Conservation (phyloP, 1,140 invertebrate species). For the Lethocerus indicus region DNA sequence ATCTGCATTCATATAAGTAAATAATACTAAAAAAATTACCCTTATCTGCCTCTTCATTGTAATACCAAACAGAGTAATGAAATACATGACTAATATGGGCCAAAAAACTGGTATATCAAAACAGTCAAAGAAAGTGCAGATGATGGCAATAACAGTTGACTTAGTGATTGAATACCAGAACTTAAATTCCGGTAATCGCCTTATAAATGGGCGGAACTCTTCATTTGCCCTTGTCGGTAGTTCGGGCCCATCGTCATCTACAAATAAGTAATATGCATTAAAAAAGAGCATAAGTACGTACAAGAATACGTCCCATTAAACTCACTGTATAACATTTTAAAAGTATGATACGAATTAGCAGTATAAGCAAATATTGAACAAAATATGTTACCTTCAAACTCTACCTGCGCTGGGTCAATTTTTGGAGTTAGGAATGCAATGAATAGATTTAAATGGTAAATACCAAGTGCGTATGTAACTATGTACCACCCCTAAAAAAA, state of each 20-base stretch:
- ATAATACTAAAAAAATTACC: slow-evolving; percentile 35
- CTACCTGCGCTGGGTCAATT: slow-evolving; percentile 85
- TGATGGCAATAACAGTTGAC: slow-evolving; percentile 78
- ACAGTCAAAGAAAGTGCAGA: slow-evolving; percentile 93
- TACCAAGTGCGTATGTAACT: slow-evolving; percentile 94
- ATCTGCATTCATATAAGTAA: not conserved
- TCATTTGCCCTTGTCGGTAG: slow-evolving; percentile 89
- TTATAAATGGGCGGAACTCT: slow-evolving; percentile 97
- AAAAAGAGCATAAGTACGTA: no score
- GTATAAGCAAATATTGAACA: slow-evolving; percentile 1
- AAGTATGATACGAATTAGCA: not conserved
- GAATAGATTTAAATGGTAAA: slow-evolving; percentile 98
- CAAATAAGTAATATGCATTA: no score
- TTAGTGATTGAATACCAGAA: slow-evolving; percentile 98
- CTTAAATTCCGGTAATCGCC: slow-evolving; percentile 96
- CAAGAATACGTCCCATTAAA: not conserved
- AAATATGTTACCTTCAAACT: slow-evolving; percentile 56
- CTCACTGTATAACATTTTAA: not conserved
- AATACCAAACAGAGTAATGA: slow-evolving; percentile 93
- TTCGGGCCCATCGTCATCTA: slow-evolving; percentile 71
- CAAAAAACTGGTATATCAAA: slow-evolving; percentile 99
- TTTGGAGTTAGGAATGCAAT: slow-evolving; percentile 99
- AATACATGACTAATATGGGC: slow-evolving; percentile 99
- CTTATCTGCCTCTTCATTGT: slow-evolving; percentile 99
- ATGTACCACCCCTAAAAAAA: slow-evolving; percentile 95